These are phyloP conservation scores for Anastrepha ludens DNA, from an alignment of 1,140 invertebrate genomes.

Conservation along the genomic window DNA sequence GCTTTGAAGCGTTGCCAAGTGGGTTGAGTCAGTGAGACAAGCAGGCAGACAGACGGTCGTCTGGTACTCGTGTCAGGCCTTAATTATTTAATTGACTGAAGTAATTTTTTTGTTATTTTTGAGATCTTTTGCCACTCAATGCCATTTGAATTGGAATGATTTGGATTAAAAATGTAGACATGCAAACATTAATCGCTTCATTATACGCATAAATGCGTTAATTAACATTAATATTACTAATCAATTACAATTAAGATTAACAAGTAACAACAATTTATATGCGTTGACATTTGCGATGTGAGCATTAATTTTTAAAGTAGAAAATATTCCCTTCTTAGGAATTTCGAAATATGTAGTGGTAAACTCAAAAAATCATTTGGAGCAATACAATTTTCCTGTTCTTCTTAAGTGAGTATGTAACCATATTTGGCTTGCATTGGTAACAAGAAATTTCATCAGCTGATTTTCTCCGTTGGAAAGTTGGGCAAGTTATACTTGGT, in stretches of 20 bases:
- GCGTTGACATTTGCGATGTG: background rate
- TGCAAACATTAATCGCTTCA: background rate
- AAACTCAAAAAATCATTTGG: too few species aligned
- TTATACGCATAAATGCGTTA: slow-evolving; percentile 25
- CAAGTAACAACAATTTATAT: slow-evolving; percentile 1
- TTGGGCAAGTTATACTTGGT: too few species aligned
- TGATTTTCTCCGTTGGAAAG: too few species aligned
- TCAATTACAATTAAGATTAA: slow-evolving; percentile 1
- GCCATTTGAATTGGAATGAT: background rate
- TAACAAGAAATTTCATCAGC: too few species aligned
- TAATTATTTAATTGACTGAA: slow-evolving; percentile 52
- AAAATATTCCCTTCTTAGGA: too few species aligned
- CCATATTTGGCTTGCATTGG: too few species aligned
- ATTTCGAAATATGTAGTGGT: too few species aligned
- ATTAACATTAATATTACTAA: background rate
- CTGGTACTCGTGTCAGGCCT: slow-evolving; percentile 21
- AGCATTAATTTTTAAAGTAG: too few species aligned
- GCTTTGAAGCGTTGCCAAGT: slow-evolving; percentile 11
- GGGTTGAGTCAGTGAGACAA: background rate
- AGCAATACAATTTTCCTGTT: too few species aligned
- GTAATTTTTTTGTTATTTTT: background rate
- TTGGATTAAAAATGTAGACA: background rate
- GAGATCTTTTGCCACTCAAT: background rate
- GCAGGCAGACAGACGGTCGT: background rate
- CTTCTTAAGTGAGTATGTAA: too few species aligned